Percentiles rank a stretch among this genome's conserved stretches.
These are phyloP conservation scores for Listrodromus nycthemerus DNA, from an alignment of 2,888 invertebrate genomes.

Conservation along the genomic window DNA sequence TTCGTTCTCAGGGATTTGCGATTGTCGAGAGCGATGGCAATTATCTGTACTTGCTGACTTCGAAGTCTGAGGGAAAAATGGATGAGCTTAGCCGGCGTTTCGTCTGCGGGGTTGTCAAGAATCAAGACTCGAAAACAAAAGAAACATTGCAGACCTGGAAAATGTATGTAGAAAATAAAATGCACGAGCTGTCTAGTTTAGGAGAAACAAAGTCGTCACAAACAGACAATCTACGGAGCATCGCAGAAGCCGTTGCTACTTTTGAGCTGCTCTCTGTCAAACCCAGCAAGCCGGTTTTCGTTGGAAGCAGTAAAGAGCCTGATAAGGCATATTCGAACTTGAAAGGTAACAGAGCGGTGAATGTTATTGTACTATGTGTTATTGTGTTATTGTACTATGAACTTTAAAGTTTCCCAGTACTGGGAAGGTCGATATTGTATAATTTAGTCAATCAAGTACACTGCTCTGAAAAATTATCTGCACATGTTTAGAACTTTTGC, in stretches of 20 bases:
- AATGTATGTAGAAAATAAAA: conserved; percentile 83
- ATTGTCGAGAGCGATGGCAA: conserved; percentile 77
- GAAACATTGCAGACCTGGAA: conserved; percentile 85
- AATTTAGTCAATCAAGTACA: neutral
- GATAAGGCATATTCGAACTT: conserved; percentile 85
- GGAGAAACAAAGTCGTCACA: conserved; percentile 89
- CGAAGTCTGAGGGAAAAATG: conserved; percentile 84
- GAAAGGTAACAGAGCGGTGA: conserved; percentile 84
- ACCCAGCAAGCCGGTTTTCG: conserved; percentile 87
- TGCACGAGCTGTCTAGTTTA: conserved; percentile 68
- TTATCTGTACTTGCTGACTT: conserved; percentile 82
- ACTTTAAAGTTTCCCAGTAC: neutral
- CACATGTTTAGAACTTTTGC: too few species aligned
- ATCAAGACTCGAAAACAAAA: conserved; percentile 86
- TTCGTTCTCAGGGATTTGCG: conserved; percentile 76
- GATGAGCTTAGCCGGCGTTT: conserved; percentile 77
- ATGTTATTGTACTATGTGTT: conserved; percentile 2
- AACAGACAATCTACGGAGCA: conserved; percentile 85
- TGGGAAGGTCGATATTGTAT: too few species aligned
- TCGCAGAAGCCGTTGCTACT: conserved; percentile 88
- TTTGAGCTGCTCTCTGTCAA: conserved; percentile 90
- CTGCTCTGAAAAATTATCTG: neutral
- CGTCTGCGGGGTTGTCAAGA: conserved; percentile 88
- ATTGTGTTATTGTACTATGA: neutral
- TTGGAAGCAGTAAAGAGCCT: conserved; percentile 83